Conservation (phyloP, 1,140 invertebrate genomes). For the Lordiphosa clarofinis region DNA sequence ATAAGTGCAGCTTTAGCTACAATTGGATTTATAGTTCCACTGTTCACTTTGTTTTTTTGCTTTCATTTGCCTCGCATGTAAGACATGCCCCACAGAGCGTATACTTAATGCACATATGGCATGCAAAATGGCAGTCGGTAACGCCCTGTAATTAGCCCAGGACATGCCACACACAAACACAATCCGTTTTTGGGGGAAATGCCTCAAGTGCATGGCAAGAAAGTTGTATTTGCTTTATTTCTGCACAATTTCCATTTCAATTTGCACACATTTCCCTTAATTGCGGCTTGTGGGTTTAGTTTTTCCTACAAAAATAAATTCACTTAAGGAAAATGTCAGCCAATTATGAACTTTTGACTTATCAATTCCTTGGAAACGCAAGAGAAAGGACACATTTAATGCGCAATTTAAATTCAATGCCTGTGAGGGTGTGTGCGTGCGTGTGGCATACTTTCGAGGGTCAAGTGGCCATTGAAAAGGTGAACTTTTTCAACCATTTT, state of each 20-base stretch:
- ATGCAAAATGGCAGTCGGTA: slow-evolving; percentile 70
- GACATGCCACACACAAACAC: slow-evolving; percentile 48
- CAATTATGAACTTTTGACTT: slow-evolving; percentile 74
- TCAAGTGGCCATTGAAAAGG: slow-evolving; percentile 73
- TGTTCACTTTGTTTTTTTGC: slow-evolving; percentile 38
- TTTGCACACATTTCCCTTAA: slow-evolving; percentile 40
- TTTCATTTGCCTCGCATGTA: slow-evolving; percentile 20
- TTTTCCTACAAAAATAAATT: slow-evolving; percentile 13
- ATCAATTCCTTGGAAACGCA: slow-evolving; percentile 63
- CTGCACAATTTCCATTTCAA: slow-evolving; percentile 53
- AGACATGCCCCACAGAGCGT: slow-evolving; percentile 49
- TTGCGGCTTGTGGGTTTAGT: slow-evolving; percentile 7
- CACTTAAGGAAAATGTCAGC: slow-evolving; percentile 27
- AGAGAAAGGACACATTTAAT: slow-evolving; percentile 54
- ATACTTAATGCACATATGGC: slow-evolving; percentile 58
- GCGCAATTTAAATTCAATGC: slow-evolving; percentile 76
- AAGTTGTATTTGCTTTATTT: slow-evolving; percentile 42
- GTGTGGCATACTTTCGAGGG: slow-evolving; percentile 40
- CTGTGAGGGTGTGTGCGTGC: slow-evolving; percentile 7
- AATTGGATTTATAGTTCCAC: slow-evolving; percentile 3
- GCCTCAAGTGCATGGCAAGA: slow-evolving; percentile 45
- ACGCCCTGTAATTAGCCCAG: slow-evolving; percentile 68
- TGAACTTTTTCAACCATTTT: slow-evolving; percentile 60
- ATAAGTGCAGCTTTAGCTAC: no score
- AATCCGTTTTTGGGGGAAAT: slow-evolving; percentile 24